These are phyloP conservation scores for Ascidia mentula DNA, from an alignment of 23 tunicate genomes.

Conservation along the genomic window DNA sequence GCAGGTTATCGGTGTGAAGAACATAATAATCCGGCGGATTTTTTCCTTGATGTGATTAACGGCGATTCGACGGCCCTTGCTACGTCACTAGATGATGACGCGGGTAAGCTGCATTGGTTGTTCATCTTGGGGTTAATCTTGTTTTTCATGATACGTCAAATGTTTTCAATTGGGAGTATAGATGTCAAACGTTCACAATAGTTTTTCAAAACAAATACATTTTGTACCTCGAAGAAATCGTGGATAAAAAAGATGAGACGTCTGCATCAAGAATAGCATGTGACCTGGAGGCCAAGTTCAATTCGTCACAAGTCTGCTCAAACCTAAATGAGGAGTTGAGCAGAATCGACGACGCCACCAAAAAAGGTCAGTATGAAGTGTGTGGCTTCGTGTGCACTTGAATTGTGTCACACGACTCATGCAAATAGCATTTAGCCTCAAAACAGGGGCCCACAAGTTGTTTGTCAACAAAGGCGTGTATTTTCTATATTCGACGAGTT, in stretches of 20 bases:
- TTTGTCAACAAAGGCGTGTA: no score
- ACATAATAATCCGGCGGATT: conserved; percentile 96
- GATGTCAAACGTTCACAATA: no score
- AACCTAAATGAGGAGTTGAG: neutral
- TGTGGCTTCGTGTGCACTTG: neutral
- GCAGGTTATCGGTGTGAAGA: conserved; percentile 83
- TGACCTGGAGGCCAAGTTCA: neutral
- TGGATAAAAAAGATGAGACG: neutral
- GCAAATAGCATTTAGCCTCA: no score
- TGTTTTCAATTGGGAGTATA: no score
- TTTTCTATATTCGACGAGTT: no score
- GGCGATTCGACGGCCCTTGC: conserved; percentile 92
- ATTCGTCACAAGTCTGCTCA: neutral
- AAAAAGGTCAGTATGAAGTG: neutral
- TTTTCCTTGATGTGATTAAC: conserved; percentile 87
- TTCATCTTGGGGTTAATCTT: no score
- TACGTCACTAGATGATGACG: neutral
- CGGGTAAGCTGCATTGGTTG: neutral
- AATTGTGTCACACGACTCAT: no score
- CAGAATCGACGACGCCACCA: neutral
- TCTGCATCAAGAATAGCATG: neutral
- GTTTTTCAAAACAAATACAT: no score
- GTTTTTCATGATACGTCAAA: neutral
- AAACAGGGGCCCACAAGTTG: no score
- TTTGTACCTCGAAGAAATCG: neutral